Evolutionary conservation across 2,888 invertebrate species (phyloP).

Genomic region (Linyphia triangularis): DNA sequence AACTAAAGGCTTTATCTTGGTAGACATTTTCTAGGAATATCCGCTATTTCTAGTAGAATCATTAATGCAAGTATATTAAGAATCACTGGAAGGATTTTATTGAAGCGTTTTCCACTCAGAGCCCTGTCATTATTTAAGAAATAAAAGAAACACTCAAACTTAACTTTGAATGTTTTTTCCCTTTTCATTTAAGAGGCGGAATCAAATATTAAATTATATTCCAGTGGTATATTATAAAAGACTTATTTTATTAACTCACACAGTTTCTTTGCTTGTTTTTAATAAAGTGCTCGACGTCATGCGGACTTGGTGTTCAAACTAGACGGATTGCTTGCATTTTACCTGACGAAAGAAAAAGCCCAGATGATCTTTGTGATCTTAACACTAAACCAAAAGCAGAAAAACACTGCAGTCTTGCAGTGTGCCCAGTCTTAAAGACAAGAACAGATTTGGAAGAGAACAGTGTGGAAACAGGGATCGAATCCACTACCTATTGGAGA

Average conservation of each 20-base stretch:
- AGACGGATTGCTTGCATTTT: conserved; percentile 71
- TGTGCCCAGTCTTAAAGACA: conserved; percentile 77
- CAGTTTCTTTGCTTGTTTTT: not conserved
- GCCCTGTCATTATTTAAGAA: too few relatives aligned
- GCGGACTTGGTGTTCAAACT: conserved; percentile 72
- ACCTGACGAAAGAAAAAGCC: not conserved
- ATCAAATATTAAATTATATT: too few relatives aligned
- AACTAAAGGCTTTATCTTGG: too few relatives aligned
- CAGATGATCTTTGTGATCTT: conserved; percentile 73
- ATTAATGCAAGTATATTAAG: too few relatives aligned
- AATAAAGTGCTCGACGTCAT: conserved; percentile 68
- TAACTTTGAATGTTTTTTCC: not conserved
- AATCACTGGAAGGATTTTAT: too few relatives aligned
- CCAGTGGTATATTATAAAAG: not conserved
- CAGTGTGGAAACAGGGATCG: conserved; percentile 20
- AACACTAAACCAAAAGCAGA: conserved; percentile 75
- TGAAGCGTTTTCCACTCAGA: too few relatives aligned
- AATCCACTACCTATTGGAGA: conserved; percentile 79
- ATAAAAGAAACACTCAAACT: too few relatives aligned
- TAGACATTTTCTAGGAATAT: too few relatives aligned
- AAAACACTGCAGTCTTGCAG: conserved; percentile 77
- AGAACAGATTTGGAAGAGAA: conserved; percentile 23
- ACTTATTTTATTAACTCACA: not conserved
- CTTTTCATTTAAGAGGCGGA: not conserved
- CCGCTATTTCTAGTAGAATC: too few relatives aligned